These are phyloP conservation scores for Harpagoxenus sublaevis DNA, from an alignment of 2,888 invertebrate species.

Conservation along the genomic window DNA sequence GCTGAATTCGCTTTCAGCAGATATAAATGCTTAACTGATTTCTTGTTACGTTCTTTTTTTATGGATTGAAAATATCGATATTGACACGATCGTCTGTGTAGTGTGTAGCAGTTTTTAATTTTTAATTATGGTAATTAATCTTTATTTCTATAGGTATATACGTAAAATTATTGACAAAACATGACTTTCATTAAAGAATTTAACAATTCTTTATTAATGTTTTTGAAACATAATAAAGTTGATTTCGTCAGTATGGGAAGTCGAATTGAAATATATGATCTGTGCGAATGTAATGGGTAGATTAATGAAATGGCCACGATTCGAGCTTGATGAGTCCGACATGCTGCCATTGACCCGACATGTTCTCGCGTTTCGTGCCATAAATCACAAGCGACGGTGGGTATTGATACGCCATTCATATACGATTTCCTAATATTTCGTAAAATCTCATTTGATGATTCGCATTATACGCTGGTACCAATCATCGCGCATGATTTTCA, in stretches of 20 bases:
- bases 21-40: conserved; percentile 55
- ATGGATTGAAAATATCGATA: conserved; percentile 5
- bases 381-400: conserved; percentile 44
- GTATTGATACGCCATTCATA: conserved; percentile 38
- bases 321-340: conserved; percentile 53
- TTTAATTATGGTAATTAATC: neutral
- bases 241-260: conserved; percentile 9
- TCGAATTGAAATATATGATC: conserved; percentile 53
- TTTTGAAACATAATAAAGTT: conserved; percentile 14
- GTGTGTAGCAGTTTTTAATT: neutral
- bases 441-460: conserved; percentile 44
- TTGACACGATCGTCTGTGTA: neutral
- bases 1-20: conserved; percentile 60
- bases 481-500: conserved; percentile 26
- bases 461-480: conserved; percentile 35
- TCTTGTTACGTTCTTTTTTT: neutral
- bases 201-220: conserved; percentile 23
- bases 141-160: neutral
- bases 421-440: conserved; percentile 47
- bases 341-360: conserved; percentile 54
- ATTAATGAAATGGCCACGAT: conserved; percentile 55
- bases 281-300: conserved; percentile 45
- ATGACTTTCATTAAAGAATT: neutral
- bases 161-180: conserved; percentile 3
- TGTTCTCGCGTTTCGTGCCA: conserved; percentile 54